Conservation (phyloP, 2,113 vertebrate species). For the Grallaria varia region DNA sequence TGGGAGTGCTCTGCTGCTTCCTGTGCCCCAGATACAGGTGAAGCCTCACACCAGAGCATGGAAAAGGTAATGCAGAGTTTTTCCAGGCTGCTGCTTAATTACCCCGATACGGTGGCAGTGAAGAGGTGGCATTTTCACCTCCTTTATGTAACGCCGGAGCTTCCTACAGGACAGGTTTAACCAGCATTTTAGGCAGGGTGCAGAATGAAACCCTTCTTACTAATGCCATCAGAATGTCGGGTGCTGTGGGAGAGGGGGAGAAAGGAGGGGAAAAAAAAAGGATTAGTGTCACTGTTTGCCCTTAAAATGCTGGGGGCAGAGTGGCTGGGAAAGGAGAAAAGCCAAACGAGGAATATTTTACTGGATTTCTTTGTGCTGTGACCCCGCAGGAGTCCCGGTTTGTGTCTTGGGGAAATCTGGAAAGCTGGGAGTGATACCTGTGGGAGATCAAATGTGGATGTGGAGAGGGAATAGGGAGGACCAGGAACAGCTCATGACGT, state of each 20-base stretch:
- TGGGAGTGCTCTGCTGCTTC: conserved; percentile 46
- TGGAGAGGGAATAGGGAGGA: background rate
- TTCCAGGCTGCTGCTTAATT: conserved; percentile 17
- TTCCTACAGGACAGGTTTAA: conserved; percentile 60
- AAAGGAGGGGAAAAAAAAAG: background rate
- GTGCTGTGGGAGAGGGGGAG: background rate
- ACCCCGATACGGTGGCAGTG: background rate
- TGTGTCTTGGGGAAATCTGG: background rate
- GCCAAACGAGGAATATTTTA: background rate
- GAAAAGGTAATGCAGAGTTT: background rate
- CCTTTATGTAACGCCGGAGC: conserved; percentile 21
- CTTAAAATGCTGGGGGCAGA: background rate
- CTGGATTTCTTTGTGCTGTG: background rate
- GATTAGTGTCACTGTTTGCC: background rate
- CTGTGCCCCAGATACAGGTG: conserved; percentile 59
- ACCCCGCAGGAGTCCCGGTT: background rate
- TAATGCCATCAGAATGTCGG: conserved; percentile 54
- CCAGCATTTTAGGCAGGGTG: conserved; percentile 45
- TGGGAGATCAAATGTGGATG: background rate
- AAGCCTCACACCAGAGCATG: background rate
- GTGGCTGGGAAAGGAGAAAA: background rate
- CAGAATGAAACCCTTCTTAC: conserved; percentile 53
- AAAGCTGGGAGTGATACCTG: background rate
- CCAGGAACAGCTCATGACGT: background rate
- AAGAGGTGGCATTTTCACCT: conserved; percentile 46